Evolutionary conservation across 2,113 vertebrate genomes (phyloP).

Genomic region (Elephas maximus): DNA sequence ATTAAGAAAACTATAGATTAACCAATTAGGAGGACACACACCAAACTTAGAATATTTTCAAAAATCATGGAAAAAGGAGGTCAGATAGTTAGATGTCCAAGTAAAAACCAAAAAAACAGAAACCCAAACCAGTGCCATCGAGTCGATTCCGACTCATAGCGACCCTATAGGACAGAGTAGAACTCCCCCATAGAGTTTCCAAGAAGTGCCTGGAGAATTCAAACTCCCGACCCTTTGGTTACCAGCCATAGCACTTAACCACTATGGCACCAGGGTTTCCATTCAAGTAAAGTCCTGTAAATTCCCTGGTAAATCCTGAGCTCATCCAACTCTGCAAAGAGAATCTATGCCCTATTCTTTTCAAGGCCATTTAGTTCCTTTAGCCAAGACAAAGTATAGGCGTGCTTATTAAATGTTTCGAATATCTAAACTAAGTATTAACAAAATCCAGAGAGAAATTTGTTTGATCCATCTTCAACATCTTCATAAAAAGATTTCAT

Average conservation of each 20-base stretch:
- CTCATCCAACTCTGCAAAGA: not conserved
- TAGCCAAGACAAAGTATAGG: not conserved
- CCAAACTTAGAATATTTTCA: not conserved
- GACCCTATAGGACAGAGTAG: too few relatives aligned
- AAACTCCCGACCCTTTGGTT: too few relatives aligned
- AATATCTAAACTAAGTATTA: not conserved
- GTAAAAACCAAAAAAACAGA: not conserved
- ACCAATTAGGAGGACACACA: not conserved
- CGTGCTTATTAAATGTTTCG: not conserved
- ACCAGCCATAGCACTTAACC: too few relatives aligned
- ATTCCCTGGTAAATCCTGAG: not conserved
- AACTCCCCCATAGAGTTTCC: too few relatives aligned
- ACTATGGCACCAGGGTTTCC: too few relatives aligned
- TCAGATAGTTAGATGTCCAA: not conserved
- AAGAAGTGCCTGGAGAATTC: too few relatives aligned
- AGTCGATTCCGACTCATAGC: too few relatives aligned
- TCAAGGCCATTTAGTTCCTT: not conserved
- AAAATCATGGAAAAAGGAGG: not conserved
- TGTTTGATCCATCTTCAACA: not conserved
- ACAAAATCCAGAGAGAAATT: slow-evolving; percentile 11
- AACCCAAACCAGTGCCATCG: too few relatives aligned
- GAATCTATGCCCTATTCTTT: not conserved
- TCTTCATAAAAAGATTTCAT: slow-evolving; percentile 28
- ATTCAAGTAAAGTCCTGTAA: not conserved
- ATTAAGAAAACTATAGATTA: not conserved